These are phyloP conservation scores for Yponomeuta evonymella DNA, from an alignment of 2,888 invertebrate species.

Conservation along the genomic window DNA sequence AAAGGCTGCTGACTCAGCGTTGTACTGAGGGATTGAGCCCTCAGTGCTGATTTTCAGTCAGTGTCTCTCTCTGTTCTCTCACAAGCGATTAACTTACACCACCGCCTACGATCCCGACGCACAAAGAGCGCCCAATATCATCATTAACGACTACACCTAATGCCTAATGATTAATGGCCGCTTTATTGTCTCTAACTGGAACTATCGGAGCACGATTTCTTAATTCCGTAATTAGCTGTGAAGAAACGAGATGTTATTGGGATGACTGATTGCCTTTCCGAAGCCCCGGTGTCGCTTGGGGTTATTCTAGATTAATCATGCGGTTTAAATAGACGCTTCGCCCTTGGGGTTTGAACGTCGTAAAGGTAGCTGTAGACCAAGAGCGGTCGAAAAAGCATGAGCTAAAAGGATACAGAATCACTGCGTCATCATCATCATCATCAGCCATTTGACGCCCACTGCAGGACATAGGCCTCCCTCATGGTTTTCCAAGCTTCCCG, in stretches of 20 bases:
- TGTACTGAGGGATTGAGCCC: too few species aligned
- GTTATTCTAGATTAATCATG: conserved; percentile 11
- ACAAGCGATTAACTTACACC: not conserved
- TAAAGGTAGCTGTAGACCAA: not conserved
- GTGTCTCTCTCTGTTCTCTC: too few species aligned
- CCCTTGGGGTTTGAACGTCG: conserved; percentile 11
- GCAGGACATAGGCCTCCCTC: too few species aligned
- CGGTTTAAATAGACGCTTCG: conserved; percentile 5
- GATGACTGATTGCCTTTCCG: conserved; percentile 18
- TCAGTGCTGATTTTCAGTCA: too few species aligned
- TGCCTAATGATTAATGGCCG: conserved; percentile 68
- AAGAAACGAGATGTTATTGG: conserved; percentile 34
- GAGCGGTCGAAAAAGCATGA: not conserved
- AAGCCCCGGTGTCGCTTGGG: conserved; percentile 7
- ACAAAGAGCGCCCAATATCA: conserved; percentile 61
- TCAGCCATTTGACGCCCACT: too few species aligned
- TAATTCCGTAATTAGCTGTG: conserved; percentile 69
- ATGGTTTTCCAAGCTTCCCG: too few species aligned
- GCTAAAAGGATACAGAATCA: too few species aligned
- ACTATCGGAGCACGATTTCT: conserved; percentile 66
- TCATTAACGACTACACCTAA: conserved; percentile 66
- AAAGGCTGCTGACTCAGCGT: too few species aligned
- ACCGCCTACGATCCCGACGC: conserved; percentile 31
- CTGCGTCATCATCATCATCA: too few species aligned
- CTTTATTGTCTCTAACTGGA: conserved; percentile 66